These are phyloP conservation scores for Stichodactyla mertensii DNA, from an alignment of 64 coral and sea anemone genomes.

Conservation along the genomic window DNA sequence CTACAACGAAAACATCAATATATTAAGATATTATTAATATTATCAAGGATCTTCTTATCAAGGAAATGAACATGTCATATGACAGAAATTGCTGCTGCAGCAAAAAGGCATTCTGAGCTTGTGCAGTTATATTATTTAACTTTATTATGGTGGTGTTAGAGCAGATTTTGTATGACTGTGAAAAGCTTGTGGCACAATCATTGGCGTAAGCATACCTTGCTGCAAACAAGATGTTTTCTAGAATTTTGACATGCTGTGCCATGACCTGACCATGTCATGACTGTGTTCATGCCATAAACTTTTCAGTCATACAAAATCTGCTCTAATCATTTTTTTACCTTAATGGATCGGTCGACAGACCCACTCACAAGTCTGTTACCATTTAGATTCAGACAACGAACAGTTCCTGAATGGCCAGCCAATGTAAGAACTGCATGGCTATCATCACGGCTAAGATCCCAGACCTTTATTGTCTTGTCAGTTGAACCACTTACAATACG, in stretches of 20 bases:
- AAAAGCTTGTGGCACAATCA: too few relatives aligned
- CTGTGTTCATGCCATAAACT: background rate
- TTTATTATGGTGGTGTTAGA: too few relatives aligned
- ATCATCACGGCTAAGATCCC: slow-evolving; percentile 79
- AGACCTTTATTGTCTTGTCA: slow-evolving; percentile 96
- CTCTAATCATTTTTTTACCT: slow-evolving; percentile 26
- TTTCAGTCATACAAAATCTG: background rate
- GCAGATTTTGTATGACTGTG: too few relatives aligned
- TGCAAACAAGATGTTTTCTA: too few relatives aligned
- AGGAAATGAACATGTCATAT: too few relatives aligned
- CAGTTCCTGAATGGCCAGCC: slow-evolving; percentile 92
- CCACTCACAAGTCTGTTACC: slow-evolving; percentile 98
- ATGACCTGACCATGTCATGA: too few relatives aligned
- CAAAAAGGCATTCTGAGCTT: too few relatives aligned
- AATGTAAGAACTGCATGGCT: slow-evolving; percentile 82
- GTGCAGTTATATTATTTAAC: too few relatives aligned
- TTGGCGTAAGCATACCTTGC: too few relatives aligned
- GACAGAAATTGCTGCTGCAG: too few relatives aligned
- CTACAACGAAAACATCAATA: slow-evolving; percentile 7
- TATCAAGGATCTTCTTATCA: too few relatives aligned
- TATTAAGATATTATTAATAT: background rate
- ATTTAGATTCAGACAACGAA: slow-evolving; percentile 82
- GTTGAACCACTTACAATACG: slow-evolving; percentile 96
- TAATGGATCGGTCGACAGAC: slow-evolving; percentile 88
- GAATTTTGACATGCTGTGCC: too few relatives aligned